These are phyloP conservation scores for Sebastes nivosus DNA, from an alignment of 2,797 vertebrate genomes.

Conservation along the genomic window DNA sequence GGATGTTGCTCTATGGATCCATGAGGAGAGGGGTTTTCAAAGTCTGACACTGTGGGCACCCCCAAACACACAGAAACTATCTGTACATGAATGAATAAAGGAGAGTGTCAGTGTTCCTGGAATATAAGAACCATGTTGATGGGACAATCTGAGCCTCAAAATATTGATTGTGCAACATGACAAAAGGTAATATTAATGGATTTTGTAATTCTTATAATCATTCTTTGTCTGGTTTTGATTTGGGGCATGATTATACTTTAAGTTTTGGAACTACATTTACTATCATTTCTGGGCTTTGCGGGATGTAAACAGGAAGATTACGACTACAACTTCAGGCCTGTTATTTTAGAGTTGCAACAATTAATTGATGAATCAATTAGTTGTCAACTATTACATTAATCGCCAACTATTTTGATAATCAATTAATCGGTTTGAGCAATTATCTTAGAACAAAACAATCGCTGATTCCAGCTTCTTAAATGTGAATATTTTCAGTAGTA, in stretches of 20 bases:
- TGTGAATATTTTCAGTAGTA: too few relatives aligned
- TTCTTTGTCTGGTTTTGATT: background rate
- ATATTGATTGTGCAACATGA: background rate
- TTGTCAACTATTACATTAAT: too few relatives aligned
- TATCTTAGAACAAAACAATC: accelerated
- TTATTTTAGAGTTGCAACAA: too few relatives aligned
- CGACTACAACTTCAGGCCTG: too few relatives aligned
- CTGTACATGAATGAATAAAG: background rate
- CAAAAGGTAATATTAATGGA: background rate
- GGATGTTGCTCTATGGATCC: background rate
- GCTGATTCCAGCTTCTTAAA: too few relatives aligned
- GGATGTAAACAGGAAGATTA: too few relatives aligned
- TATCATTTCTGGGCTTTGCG: accelerated
- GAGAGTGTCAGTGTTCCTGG: background rate
- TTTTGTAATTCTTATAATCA: background rate
- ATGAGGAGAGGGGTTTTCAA: background rate
- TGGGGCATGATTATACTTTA: accelerated
- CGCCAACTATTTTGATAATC: too few relatives aligned
- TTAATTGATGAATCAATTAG: too few relatives aligned
- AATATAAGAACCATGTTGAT: background rate
- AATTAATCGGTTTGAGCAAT: accelerated
- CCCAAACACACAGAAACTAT: background rate
- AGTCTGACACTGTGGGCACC: background rate
- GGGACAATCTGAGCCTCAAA: background rate
- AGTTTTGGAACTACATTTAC: too few relatives aligned